Evolutionary conservation across 2,888 invertebrate genomes (phyloP).

Genomic region (Branchipolynoe longqiensis): DNA sequence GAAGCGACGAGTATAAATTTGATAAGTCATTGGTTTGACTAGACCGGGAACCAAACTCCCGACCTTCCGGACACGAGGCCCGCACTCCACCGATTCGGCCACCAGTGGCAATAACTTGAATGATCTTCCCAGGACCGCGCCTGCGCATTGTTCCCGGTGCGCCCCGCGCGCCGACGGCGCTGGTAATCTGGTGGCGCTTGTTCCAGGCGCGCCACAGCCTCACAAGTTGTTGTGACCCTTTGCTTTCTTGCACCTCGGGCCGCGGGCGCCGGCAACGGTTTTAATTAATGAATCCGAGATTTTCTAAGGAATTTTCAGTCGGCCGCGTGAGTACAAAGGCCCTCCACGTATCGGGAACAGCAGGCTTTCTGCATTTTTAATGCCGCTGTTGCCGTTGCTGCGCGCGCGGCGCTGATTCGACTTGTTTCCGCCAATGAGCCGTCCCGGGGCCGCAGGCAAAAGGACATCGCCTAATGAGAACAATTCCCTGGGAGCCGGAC

Average conservation of each 20-base stretch:
- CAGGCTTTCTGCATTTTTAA: slow-evolving; percentile 48
- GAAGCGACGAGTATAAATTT: too few species aligned
- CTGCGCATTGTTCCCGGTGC: slow-evolving; percentile 1
- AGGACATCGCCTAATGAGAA: slow-evolving; percentile 43
- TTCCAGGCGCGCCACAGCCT: slow-evolving; percentile 3
- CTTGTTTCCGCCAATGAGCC: slow-evolving; percentile 48
- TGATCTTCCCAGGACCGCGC: too few species aligned
- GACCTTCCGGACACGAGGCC: too few species aligned
- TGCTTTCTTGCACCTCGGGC: slow-evolving; percentile 29
- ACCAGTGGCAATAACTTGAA: too few species aligned
- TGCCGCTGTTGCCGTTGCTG: slow-evolving; percentile 27
- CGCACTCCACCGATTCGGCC: too few species aligned
- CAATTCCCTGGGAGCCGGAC: slow-evolving; percentile 42
- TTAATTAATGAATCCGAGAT: slow-evolving; percentile 47
- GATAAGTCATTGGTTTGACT: too few species aligned
- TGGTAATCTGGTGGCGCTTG: slow-evolving; percentile 20
- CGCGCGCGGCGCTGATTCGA: slow-evolving; percentile 31
- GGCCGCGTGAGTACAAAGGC: slow-evolving; percentile 33
- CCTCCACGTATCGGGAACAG: slow-evolving; percentile 41
- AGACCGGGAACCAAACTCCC: too few species aligned
- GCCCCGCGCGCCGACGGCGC: slow-evolving; percentile 2
- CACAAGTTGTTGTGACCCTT: slow-evolving; percentile 47
- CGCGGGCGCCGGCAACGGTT: not conserved
- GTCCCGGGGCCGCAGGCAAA: slow-evolving; percentile 45
- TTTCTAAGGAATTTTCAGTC: slow-evolving; percentile 35